Base-by-base conservation (phyloP, 2,888 invertebrate genomes). In the Torymus auratus region DNA sequence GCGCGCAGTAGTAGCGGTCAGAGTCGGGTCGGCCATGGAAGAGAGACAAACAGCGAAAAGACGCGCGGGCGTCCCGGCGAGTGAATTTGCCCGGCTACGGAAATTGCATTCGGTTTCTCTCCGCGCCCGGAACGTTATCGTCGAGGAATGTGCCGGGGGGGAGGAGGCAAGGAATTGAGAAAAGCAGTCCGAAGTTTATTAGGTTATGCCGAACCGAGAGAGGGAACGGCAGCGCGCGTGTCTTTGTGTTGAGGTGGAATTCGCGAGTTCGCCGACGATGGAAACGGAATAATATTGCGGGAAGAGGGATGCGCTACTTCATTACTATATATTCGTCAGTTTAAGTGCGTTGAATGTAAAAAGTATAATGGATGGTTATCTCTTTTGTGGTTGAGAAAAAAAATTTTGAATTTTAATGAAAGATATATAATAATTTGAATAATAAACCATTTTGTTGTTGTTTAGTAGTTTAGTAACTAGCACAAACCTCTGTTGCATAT, bases 21-120 rank as follows among this genome's bases (percentile, higher is more conserved):
- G 56, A 52, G 76, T 77, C 5, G 14, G 50, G 77, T 72, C 73
- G 20, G 60, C 50, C 69, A 2, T 15, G 4, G 1, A 5, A 17
- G 20, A n/a, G 72, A 77, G 73, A 69, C 72, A 62, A 20, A 56
- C n/a, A 3, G 7, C 64, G 23, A 17, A 13, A 14, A 41, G 15
- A 10, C 28, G n/a, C 17, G 28, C 28, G 28, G 2, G 2, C 28
- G 41, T 41, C 41, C 23, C 3, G 2, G 64, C 61, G 52, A 64
- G 28, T 55, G 67, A 69, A 76, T 76, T 69, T 61, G 68, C 20
- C 52, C 58, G 52, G 12, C 65, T 50, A 7, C 5, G 71, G 62
- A 72, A 72, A 72, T 72, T 62, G 72, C 72, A 53, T 62, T 72
- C n/a, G 72, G 62, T 62, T 71, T 71, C 23, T 41, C 41, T 7